These are phyloP conservation scores for Phataginus tetradactyla DNA, from an alignment of 2,797 vertebrate genomes.

Conservation along the genomic window DNA sequence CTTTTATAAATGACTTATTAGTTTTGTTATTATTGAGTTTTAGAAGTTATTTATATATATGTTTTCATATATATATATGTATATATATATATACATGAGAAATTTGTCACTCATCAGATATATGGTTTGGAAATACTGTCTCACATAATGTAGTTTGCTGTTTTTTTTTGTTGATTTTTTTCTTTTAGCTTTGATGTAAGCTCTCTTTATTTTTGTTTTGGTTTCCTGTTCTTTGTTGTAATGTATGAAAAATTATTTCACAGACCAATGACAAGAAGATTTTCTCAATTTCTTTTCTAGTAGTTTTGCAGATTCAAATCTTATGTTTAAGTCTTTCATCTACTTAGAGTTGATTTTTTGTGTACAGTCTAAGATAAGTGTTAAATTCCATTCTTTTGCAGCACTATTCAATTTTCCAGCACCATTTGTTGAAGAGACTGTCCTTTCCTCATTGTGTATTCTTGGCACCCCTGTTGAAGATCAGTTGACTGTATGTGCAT, in stretches of 20 bases:
- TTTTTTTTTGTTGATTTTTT: not conserved
- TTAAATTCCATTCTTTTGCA: not conserved
- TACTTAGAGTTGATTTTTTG: not conserved
- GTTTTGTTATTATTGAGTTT: no score
- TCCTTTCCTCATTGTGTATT: not conserved
- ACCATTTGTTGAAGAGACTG: not conserved
- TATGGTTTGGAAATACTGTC: not conserved
- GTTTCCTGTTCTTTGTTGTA: not conserved
- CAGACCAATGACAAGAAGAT: not conserved
- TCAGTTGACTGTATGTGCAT: not conserved
- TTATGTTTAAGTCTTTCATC: not conserved
- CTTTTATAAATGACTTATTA: no score
- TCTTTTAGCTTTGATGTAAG: not conserved
- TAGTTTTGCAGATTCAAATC: not conserved
- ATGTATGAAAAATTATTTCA: not conserved
- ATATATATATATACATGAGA: no score
- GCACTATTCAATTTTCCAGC: not conserved
- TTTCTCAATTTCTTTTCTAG: not conserved
- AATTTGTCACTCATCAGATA: no score
- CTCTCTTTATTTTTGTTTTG: not conserved
- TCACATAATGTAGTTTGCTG: not conserved
- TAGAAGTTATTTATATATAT: no score
- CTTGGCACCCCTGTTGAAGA: not conserved
- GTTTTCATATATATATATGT: no score
- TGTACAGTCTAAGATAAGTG: no score